Evolutionary conservation across 2,113 vertebrate genomes (phyloP), one percentile per base, ranked within the genome.

Genomic region (Solea solea): DNA sequence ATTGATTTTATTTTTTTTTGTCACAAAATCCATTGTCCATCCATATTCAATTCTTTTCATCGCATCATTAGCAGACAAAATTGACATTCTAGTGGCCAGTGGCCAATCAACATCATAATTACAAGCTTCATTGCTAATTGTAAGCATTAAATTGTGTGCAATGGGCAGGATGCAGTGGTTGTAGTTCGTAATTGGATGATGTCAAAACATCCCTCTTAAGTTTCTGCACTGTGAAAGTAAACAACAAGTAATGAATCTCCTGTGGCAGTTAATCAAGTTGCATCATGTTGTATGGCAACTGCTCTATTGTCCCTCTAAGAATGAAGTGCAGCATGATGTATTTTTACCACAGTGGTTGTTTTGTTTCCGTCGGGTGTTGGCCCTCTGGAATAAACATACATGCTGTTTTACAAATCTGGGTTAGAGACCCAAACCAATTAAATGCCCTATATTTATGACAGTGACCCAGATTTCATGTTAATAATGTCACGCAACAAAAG

Each of bases 391-490:
- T 52, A 66, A 13, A 45, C 14, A 69, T 54, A 49, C 7, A 54
- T 59, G 16, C 14, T 54, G 42, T 65, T 64, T 57, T 81, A 76
- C 11, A 50, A 9, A 75, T 83, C 58, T 76, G n/a, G 54, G 51
- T 73, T 27, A 5, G 60, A 60, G 57, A 64, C 49, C 56, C 72
- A 74, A 71, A 84, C 57, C 62, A 80, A 81, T 72, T 61, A 81
- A 74, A 59, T 58, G 41, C 25, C 69, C 79, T 52, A 58, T 72
- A 86, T 86, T 63, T 76, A 59, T 69, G 49, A 74, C 14, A 42
- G n/a, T 60, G 67, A 74, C 74, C 64, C 34, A 80, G 39, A 86
- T 86, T 64, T 68, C 46, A 75, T 68, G 56, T 54, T 71, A 82
- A 82, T 81, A 62, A 80, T 81, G 51, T 74, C 55, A 76, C 7